A percentile compares a stretch with the other conserved stretches of the same genome.
phyloP scores from a whole-genome alignment of 2,888 invertebrate genomes.

The Xestia xanthographa region DNA sequence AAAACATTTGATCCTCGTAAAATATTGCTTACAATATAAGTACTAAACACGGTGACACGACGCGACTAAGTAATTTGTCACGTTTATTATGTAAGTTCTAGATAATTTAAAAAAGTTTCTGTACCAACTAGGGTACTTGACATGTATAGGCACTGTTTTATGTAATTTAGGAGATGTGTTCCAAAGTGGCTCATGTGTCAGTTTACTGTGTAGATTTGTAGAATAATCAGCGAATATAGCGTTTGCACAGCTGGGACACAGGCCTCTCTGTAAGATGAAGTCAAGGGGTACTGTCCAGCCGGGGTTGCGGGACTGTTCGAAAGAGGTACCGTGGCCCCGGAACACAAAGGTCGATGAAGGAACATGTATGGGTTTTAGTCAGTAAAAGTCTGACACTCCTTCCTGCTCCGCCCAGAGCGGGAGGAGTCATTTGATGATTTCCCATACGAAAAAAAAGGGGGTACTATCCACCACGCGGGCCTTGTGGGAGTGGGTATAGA shows the following conservation, averaged over 20 bases:
- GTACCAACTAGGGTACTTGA: background rate
- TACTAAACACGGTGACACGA: slow-evolving; percentile 8
- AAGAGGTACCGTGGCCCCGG: too few relatives aligned
- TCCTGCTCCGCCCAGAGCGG: too few relatives aligned
- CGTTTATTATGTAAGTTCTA: slow-evolving; percentile 2
- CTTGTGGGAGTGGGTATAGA: background rate
- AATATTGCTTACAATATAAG: background rate
- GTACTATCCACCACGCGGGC: background rate
- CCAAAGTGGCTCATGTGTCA: background rate
- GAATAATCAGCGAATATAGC: background rate
- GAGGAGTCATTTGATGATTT: too few relatives aligned
- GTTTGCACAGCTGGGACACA: background rate
- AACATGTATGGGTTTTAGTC: too few relatives aligned
- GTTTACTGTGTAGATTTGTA: background rate
- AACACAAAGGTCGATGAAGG: too few relatives aligned
- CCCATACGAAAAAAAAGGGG: too few relatives aligned
- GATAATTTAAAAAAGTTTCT: background rate
- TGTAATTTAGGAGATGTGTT: too few relatives aligned
- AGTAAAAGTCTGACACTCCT: too few relatives aligned
- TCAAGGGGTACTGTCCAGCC: too few relatives aligned
- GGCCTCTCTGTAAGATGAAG: background rate
- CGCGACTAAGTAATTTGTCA: slow-evolving; percentile 11
- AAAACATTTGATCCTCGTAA: background rate
- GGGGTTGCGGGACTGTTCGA: too few relatives aligned
- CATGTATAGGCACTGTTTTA: background rate